Evolutionary conservation across 2,888 invertebrate genomes (phyloP), one percentile per base, ranked within the genome.

Genomic region (Hololepta plana): DNA sequence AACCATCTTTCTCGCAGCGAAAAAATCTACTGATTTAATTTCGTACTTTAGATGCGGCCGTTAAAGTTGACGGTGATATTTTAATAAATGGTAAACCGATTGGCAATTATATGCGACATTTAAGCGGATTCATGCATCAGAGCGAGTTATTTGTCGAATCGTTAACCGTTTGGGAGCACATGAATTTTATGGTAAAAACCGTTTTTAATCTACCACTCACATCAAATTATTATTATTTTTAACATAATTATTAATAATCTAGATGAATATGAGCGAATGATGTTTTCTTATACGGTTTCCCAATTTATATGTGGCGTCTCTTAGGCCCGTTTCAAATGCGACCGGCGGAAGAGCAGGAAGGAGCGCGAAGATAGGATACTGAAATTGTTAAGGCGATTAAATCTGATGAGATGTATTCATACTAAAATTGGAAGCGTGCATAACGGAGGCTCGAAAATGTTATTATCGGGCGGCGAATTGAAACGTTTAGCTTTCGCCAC

Each of bases 401-500:
- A 79, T 1, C 51, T 88, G 1, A 57, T 64, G 1, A 66, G 72
- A 4, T 73, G 75, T 32, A 61, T 73, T 4, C 61, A 80, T 37
- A 76, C 79, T 0, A 60, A 71, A 30, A 93, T 95, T 29, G 91
- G 90, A 1, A 65, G 67, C 1, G n/a, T n/a, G n/a, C n/a, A n/a
- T n/a, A 64, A 66, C 1, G 59, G 67, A 7, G 75, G 75, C 20
- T 67, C 73, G 11, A 59, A 63, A 26, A 85, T 84, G 49, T 77
- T 85, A 0, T 59, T 95, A 2, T 93, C 91, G 0, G 91, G 93
- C 0, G 95, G 95, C 0, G 95, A 95, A 49, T 75, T 79, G 45
- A 93, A 93, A 46, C 62, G 93, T 28, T 57, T 95, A 11, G 77
- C 91, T 0, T 91, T 95, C 48, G 95, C 91, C 3, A 77, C 87